Conservation (phyloP, 2,888 invertebrate species). For the Papilio gigon region DNA sequence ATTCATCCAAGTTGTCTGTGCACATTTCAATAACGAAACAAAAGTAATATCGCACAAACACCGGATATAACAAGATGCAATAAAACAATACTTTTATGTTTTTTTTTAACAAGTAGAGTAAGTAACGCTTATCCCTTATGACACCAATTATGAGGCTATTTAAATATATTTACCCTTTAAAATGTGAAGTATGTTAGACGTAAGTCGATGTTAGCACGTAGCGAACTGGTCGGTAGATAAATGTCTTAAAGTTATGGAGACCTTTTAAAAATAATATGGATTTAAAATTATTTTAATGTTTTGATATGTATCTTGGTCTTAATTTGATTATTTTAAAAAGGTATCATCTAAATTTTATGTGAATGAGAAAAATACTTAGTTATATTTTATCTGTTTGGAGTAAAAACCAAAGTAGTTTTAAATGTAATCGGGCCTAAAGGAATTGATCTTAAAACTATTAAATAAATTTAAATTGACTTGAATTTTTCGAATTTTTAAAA, state of each 20-base stretch:
- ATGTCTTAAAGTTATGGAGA: slow-evolving; percentile 41
- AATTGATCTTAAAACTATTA: slow-evolving; percentile 4
- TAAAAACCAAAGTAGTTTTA: neutral
- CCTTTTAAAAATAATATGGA: slow-evolving; percentile 45
- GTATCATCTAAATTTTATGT: too few species aligned
- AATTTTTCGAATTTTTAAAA: slow-evolving; percentile 49
- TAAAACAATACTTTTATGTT: slow-evolving; percentile 43
- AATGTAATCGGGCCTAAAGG: neutral
- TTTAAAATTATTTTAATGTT: neutral
- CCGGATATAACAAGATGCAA: slow-evolving; percentile 43
- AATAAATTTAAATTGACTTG: slow-evolving; percentile 30
- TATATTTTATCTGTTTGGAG: neutral
- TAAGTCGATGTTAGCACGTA: slow-evolving; percentile 75
- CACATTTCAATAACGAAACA: slow-evolving; percentile 2
- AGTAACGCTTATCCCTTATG: slow-evolving; percentile 59
- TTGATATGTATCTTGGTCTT: neutral
- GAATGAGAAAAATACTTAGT: too few species aligned
- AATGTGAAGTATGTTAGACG: slow-evolving; percentile 56
- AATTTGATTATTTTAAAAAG: neutral
- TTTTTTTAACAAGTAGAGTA: slow-evolving; percentile 51
- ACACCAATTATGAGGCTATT: slow-evolving; percentile 65
- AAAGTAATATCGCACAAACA: slow-evolving; percentile 25
- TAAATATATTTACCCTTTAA: slow-evolving; percentile 55
- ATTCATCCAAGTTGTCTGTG: slow-evolving; percentile 48
- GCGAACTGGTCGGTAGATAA: slow-evolving; percentile 76